phyloP scores from a whole-genome alignment of 1,140 invertebrate genomes.

The Drosophila ficusphila region DNA sequence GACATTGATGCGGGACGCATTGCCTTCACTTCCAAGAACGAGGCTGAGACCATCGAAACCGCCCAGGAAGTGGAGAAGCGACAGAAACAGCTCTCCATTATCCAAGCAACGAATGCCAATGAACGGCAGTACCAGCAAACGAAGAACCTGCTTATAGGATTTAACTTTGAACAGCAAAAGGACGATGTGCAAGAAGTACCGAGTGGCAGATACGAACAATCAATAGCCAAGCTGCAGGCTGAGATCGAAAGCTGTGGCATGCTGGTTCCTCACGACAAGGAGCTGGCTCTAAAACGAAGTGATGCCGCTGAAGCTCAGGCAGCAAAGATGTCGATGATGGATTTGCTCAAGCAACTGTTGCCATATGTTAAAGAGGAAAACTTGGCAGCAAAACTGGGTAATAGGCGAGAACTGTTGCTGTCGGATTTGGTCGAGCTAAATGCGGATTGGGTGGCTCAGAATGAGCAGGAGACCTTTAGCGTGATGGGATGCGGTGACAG shows the following conservation, averaged over 20 bases:
- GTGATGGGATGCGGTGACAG: slow-evolving; percentile 74
- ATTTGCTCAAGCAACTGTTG: slow-evolving; percentile 52
- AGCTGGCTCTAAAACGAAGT: slow-evolving; percentile 49
- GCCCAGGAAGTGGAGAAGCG: slow-evolving; percentile 79
- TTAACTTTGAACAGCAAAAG: slow-evolving; percentile 54
- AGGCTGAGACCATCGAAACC: slow-evolving; percentile 92
- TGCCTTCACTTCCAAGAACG: slow-evolving; percentile 92
- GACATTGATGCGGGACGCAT: slow-evolving; percentile 85
- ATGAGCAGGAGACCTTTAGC: slow-evolving; percentile 46
- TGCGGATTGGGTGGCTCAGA: slow-evolving; percentile 41
- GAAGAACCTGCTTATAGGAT: slow-evolving; percentile 77
- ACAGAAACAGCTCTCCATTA: slow-evolving; percentile 82
- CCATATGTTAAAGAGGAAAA: slow-evolving; percentile 48
- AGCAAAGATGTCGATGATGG: slow-evolving; percentile 26
- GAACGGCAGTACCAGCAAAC: slow-evolving; percentile 78
- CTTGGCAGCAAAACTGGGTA: slow-evolving; percentile 14
- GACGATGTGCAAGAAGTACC: background rate
- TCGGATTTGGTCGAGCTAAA: slow-evolving; percentile 57
- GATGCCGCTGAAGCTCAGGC: background rate
- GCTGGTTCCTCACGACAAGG: slow-evolving; percentile 59
- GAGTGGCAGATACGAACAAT: slow-evolving; percentile 63
- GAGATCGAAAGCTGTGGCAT: slow-evolving; percentile 76
- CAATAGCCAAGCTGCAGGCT: slow-evolving; percentile 69
- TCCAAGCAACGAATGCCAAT: slow-evolving; percentile 83
- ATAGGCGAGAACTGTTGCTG: slow-evolving; percentile 24